Base-by-base conservation (phyloP, 53 echinoderm and acorn worm species). In the Echinometra lucunter region DNA sequence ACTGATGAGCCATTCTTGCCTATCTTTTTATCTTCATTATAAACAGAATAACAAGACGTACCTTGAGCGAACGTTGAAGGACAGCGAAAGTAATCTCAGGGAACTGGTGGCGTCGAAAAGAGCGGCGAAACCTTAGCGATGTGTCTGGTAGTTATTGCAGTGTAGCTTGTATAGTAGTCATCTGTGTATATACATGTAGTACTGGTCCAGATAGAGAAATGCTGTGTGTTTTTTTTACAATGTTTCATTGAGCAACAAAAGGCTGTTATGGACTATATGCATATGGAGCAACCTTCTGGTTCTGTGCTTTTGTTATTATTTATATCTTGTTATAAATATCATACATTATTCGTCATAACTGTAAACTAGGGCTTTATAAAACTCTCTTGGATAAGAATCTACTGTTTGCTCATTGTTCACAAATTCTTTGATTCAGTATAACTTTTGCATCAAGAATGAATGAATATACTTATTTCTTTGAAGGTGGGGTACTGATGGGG, bases 91-190 rank as follows among this genome's bases (percentile, higher is more conserved):
- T 42, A 99, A 99, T 74, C 92, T 99, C 49, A 96, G 99, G 60
- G 99, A 99, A 66, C 98, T 99, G 95, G 97, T 99, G 0, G 96
- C 97, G 16, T 96, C 96, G 75, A 98, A 96, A 69, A 97, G 98
- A 91, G 99, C 98, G 45, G 97, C 96, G 16, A 98, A 96, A 95
- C 94, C 97, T 11, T 97, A 96, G 94, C 91, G 37, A 25, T 38
- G 57, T 56, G 42, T 56, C 53, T 6, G 7, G 17, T n/a, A 21
- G 47, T 6, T 13, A n/a, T 17, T 34, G 13, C 16, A 1, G 63
- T 57, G 1, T 25, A 55, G 15, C 56, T 17, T 88, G 88, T 88
- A 88, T 25, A 3, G 30, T 88, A 56, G 49, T 12, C 88, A 60
- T 78, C 45, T 60, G 66, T 94, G 45, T 94, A 82, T 88, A 57